Evolutionary conservation across 2,888 invertebrate species (phyloP).

Genomic region (Dexiosoma caninum): DNA sequence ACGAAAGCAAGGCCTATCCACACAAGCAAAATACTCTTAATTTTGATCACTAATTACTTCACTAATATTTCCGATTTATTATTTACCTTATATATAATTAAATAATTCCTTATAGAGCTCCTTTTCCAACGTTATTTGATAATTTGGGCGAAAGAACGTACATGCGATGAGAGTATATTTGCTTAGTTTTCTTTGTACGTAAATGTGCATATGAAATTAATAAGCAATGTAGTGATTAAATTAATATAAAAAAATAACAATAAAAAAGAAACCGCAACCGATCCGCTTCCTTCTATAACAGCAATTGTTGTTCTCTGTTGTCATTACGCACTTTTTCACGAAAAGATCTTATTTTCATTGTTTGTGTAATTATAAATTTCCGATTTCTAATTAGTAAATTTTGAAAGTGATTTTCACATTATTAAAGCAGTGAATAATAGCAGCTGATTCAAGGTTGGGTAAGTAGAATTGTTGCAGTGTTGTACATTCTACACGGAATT

Average conservation of each 20-base stretch:
- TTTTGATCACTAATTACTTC: neutral
- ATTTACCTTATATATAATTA: slow-evolving; percentile 45
- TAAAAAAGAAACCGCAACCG: slow-evolving; percentile 36
- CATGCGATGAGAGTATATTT: slow-evolving; percentile 2
- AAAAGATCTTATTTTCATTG: slow-evolving; percentile 53
- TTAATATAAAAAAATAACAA: slow-evolving; percentile 40
- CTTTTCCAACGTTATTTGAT: slow-evolving; percentile 45
- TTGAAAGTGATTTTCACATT: slow-evolving; percentile 29
- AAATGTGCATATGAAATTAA: slow-evolving; percentile 29
- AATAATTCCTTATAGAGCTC: slow-evolving; percentile 26
- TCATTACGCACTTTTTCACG: slow-evolving; percentile 58
- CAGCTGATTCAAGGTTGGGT: slow-evolving; percentile 39
- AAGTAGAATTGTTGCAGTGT: neutral
- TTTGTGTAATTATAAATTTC: slow-evolving; percentile 41
- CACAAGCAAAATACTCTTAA: too few species aligned
- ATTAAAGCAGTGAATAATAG: slow-evolving; percentile 12
- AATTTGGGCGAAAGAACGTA: slow-evolving; percentile 26
- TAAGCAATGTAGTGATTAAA: slow-evolving; percentile 32
- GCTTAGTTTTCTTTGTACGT: slow-evolving; percentile 23
- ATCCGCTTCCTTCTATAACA: slow-evolving; percentile 43
- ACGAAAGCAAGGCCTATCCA: neutral
- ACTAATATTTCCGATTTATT: neutral
- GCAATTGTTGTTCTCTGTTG: slow-evolving; percentile 38
- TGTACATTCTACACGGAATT: neutral
- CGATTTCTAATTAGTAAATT: slow-evolving; percentile 36